Evolutionary conservation across 1,140 invertebrate species (phyloP).

Genomic region (Vanessa atalanta): DNA sequence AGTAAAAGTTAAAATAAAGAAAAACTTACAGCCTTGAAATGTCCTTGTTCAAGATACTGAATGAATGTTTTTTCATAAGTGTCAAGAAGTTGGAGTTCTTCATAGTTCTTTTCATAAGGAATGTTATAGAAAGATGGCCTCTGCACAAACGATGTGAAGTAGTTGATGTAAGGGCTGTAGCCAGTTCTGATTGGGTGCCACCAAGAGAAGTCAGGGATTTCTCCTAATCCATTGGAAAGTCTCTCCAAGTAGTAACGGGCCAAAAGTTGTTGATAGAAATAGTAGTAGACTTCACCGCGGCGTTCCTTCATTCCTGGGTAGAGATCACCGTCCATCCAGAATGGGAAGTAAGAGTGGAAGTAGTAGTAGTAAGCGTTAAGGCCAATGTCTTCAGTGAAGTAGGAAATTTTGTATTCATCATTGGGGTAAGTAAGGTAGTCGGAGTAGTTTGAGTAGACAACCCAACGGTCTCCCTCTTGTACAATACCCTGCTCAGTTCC

Average conservation of each 20-base stretch:
- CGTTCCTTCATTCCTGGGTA: conserved; percentile 74
- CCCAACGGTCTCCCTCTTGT: conserved; percentile 70
- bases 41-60: conserved; percentile 58
- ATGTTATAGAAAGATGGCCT: conserved; percentile 61
- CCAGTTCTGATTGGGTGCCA: conserved; percentile 80
- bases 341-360: conserved; percentile 84
- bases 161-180: conserved; percentile 80
- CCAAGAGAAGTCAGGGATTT: conserved; percentile 82
- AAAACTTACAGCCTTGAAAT: conserved; percentile 62
- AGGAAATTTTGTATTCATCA: conserved; percentile 84
- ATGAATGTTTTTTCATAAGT: conserved; percentile 67
- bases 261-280: conserved; percentile 83
- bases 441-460: conserved; percentile 79
- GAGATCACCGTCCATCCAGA: conserved; percentile 82
- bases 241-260: conserved; percentile 86
- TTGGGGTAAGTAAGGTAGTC: conserved; percentile 77
- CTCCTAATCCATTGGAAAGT: conserved; percentile 82
- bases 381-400: conserved; percentile 87
- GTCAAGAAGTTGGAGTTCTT: conserved; percentile 61
- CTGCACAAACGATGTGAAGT: conserved; percentile 58
- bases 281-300: conserved; percentile 84
- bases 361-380: conserved; percentile 87
- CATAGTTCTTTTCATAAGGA: conserved; percentile 52
- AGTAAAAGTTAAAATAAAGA: no score
- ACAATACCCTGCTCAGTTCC: conserved; percentile 71